These are phyloP conservation scores for Sepioteuthis lessoniana DNA, from an alignment of 2,888 invertebrate genomes.

Conservation along the genomic window DNA sequence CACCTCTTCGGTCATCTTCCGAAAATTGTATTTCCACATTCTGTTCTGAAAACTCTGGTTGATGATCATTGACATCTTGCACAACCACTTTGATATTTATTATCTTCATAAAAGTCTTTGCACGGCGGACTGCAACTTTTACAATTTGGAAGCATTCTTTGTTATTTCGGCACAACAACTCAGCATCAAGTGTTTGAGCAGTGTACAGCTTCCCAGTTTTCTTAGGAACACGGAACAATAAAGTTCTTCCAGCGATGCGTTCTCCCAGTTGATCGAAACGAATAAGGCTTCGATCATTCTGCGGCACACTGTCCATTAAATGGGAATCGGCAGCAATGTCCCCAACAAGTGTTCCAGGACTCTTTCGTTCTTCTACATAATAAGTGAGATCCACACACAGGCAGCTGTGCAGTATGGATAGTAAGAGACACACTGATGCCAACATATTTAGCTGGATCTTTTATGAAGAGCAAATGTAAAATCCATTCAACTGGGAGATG, in stretches of 20 bases:
- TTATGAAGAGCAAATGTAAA: slow-evolving; percentile 20
- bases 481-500: slow-evolving; percentile 20
- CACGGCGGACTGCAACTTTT: neutral
- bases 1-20: neutral
- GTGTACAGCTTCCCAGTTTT: slow-evolving; percentile 23
- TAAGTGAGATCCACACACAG: neutral
- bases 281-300: neutral
- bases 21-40: neutral
- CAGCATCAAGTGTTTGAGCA: neutral
- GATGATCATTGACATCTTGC: neutral
- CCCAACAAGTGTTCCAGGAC: neutral
- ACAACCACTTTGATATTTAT: slow-evolving; percentile 33
- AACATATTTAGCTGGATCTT: slow-evolving; percentile 23
- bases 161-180: neutral
- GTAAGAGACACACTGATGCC: neutral
- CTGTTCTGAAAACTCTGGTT: neutral
- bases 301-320: neutral
- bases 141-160: neutral
- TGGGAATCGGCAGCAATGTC: neutral
- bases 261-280: neutral
- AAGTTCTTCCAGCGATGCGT: neutral
- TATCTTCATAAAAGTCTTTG: neutral
- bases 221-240: neutral
- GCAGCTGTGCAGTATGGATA: neutral
- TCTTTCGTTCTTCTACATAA: neutral